Percentiles rank a stretch among this genome's conserved stretches.
phyloP scores from a whole-genome alignment of 2,113 vertebrate species.

The Todiramphus chloris region DNA sequence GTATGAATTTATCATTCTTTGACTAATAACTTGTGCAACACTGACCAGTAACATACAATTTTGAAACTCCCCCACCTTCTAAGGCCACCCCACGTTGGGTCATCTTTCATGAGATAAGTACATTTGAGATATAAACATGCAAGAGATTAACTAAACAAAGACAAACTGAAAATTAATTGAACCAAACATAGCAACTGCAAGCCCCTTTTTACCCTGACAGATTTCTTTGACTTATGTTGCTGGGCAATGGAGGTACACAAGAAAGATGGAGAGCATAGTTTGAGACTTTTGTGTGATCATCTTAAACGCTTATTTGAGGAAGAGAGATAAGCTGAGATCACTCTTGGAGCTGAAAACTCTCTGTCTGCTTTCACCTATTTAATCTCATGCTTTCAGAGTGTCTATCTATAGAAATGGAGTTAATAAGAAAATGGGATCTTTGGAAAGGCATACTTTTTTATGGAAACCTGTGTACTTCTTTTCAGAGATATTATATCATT shows the following conservation, averaged over 20 bases:
- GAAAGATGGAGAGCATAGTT: background rate
- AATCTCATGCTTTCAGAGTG: background rate
- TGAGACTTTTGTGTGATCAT: background rate
- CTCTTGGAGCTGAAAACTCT: background rate
- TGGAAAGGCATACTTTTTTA: background rate
- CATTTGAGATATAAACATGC: background rate
- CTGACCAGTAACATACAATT: background rate
- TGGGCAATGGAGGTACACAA: background rate
- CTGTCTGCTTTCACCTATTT: background rate
- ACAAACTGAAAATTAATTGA: background rate
- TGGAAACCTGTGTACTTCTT: background rate
- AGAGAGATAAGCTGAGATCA: background rate
- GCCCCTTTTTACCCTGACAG: background rate
- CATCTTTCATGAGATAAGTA: background rate
- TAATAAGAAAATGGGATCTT: background rate
- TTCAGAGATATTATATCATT: background rate
- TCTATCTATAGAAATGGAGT: background rate
- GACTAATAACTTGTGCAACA: background rate
- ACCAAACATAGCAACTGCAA: background rate
- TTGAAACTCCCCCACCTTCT: background rate
- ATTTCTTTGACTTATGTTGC: background rate
- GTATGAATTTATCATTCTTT: background rate
- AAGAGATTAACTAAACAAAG: background rate
- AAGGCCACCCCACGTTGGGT: accelerated
- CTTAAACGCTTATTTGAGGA: background rate